Conservation (phyloP, 2,113 vertebrate genomes). For the Strigops habroptila region DNA sequence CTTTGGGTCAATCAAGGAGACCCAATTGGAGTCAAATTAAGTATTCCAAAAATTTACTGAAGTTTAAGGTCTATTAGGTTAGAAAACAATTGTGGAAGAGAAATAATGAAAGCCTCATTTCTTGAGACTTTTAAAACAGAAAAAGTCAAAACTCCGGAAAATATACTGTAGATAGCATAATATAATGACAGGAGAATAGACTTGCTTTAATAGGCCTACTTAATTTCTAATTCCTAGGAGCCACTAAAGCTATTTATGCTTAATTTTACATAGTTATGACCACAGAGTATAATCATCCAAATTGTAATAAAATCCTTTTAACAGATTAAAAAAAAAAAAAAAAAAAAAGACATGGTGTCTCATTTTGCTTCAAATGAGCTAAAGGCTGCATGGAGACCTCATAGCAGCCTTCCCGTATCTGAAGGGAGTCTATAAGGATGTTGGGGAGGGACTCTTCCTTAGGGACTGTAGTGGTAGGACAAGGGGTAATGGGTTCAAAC, state of each 20-base stretch:
- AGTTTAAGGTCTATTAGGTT: not conserved
- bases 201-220: not conserved
- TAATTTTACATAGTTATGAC: conserved; percentile 61
- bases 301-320: conserved; percentile 36
- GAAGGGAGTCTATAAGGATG: too few relatives aligned
- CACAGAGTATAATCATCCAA: conserved; percentile 34
- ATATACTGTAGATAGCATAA: not conserved
- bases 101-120: not conserved
- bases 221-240: conserved; percentile 1
- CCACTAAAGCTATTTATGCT: conserved; percentile 18
- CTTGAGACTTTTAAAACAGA: not conserved
- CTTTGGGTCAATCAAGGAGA: not conserved
- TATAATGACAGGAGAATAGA: not conserved
- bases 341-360: not conserved
- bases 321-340: not conserved
- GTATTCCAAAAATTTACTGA: not conserved
- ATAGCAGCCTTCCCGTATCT: too few relatives aligned
- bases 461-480: too few relatives aligned
- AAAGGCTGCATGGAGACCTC: too few relatives aligned
- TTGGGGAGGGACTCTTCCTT: too few relatives aligned
- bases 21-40: not conserved
- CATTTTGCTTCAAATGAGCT: conserved; percentile 13
- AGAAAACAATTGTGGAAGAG: not conserved
- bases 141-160: conserved; percentile 19
- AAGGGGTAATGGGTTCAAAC: too few relatives aligned